phyloP scores from a whole-genome alignment of 2,797 vertebrate species.

The Muscicapa striata region DNA sequence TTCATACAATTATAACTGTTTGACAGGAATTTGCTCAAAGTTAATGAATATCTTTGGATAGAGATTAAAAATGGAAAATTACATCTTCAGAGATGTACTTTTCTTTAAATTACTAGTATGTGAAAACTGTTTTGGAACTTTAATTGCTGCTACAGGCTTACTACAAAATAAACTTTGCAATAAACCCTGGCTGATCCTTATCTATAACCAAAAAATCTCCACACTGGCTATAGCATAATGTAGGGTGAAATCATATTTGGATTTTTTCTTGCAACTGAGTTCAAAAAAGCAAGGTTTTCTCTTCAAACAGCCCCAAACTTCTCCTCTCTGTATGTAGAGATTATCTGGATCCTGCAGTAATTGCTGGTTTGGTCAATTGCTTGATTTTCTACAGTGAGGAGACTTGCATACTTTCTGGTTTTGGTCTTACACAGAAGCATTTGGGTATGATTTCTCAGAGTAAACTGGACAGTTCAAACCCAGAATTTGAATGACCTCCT shows the following conservation, averaged over 20 bases:
- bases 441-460: not conserved
- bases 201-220: constrained; percentile 60
- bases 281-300: not conserved
- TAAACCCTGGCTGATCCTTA: constrained; percentile 62
- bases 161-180: constrained; percentile 65
- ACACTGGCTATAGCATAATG: constrained; percentile 1
- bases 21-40: constrained; percentile 66
- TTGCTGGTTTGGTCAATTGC: constrained; percentile 35
- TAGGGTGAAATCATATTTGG: constrained; percentile 13
- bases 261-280: not conserved
- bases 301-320: not conserved
- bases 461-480: constrained; percentile 39
- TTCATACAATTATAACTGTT: constrained; percentile 68
- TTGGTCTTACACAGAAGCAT: constrained; percentile 45
- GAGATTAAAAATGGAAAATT: constrained; percentile 72
- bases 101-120: constrained; percentile 73
- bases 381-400: constrained; percentile 41
- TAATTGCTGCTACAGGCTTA: constrained; percentile 63
- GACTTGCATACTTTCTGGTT: constrained; percentile 56
- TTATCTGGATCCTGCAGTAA: constrained; percentile 58
- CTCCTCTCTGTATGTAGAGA: not conserved
- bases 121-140: constrained; percentile 73
- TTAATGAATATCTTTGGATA: constrained; percentile 67
- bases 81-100: constrained; percentile 72
- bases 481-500: constrained; percentile 34